These are phyloP conservation scores for Isichthys henryi DNA, from an alignment of 2,113 vertebrate species.

Conservation along the genomic window DNA sequence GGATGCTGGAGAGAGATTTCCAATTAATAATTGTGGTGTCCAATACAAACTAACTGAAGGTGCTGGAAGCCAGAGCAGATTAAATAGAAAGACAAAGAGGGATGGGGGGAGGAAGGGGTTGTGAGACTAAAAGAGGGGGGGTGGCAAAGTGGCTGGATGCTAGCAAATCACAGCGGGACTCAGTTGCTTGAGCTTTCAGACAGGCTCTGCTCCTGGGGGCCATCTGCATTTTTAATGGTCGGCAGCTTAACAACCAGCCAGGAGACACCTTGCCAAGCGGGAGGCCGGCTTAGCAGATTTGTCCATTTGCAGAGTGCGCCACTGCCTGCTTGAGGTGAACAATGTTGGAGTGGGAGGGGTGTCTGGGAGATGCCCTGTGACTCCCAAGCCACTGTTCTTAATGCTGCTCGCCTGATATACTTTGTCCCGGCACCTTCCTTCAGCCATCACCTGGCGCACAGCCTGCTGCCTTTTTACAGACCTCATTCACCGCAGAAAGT, in stretches of 20 bases:
- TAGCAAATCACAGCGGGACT: constrained; percentile 14
- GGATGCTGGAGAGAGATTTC: constrained; percentile 33
- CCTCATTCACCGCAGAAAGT: constrained; percentile 34
- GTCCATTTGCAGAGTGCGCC: constrained; percentile 31
- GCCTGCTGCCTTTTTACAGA: constrained; percentile 20
- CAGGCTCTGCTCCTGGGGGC: constrained; percentile 18
- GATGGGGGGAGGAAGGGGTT: background rate
- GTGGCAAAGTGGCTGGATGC: constrained; percentile 3
- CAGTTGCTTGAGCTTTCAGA: constrained; percentile 16
- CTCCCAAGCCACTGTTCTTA: constrained; percentile 39
- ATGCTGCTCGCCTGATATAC: constrained; percentile 34
- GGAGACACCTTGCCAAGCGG: constrained; percentile 29
- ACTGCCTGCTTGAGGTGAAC: constrained; percentile 35
- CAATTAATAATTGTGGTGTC: constrained; percentile 27
- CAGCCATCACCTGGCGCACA: background rate
- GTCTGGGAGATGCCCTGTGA: constrained; percentile 34
- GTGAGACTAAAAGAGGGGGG: background rate
- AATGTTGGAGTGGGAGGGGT: constrained; percentile 15
- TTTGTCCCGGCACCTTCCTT: background rate
- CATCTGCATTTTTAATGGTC: constrained; percentile 48
- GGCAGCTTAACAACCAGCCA: constrained; percentile 34
- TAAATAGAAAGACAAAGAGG: constrained; percentile 13
- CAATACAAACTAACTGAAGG: constrained; percentile 29
- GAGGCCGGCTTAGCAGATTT: constrained; percentile 43
- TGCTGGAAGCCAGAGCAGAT: constrained; percentile 21